phyloP scores from a whole-genome alignment of 2,888 invertebrate genomes.

The Microctonus hyperodae region DNA sequence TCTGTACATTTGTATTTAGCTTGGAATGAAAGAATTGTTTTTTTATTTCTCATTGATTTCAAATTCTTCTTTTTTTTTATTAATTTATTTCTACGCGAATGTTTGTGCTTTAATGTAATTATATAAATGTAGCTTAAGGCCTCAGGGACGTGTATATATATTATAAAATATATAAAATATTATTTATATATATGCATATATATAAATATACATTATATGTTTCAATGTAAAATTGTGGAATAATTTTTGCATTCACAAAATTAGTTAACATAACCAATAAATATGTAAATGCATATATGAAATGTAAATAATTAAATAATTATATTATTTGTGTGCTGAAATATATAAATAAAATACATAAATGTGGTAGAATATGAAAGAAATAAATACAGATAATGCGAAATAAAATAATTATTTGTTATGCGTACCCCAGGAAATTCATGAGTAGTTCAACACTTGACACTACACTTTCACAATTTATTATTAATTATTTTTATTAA shows the following conservation, averaged over 20 bases:
- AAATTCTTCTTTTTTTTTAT: not conserved
- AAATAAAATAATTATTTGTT: not conserved
- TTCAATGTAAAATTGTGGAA: not conserved
- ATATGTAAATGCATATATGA: not conserved
- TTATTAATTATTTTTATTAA: not conserved
- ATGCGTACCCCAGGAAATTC: not conserved
- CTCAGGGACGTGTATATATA: not conserved
- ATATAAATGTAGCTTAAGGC: not conserved
- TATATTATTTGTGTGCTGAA: not conserved
- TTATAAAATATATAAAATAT: no score
- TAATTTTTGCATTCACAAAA: not conserved
- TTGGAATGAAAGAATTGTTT: not conserved
- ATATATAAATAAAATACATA: not conserved
- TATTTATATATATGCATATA: no score
- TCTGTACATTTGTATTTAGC: constrained; percentile 4
- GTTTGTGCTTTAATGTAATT: not conserved
- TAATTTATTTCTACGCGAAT: not conserved
- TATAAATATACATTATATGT: not conserved
- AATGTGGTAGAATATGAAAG: not conserved
- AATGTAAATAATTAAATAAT: not conserved
- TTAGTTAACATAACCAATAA: not conserved
- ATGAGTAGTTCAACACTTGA: not conserved
- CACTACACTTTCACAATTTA: not conserved
- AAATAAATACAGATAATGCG: not conserved
- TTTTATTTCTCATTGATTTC: not conserved